Evolutionary conservation across 2,797 vertebrate genomes (phyloP).

Genomic region (Coregonus sp.): DNA sequence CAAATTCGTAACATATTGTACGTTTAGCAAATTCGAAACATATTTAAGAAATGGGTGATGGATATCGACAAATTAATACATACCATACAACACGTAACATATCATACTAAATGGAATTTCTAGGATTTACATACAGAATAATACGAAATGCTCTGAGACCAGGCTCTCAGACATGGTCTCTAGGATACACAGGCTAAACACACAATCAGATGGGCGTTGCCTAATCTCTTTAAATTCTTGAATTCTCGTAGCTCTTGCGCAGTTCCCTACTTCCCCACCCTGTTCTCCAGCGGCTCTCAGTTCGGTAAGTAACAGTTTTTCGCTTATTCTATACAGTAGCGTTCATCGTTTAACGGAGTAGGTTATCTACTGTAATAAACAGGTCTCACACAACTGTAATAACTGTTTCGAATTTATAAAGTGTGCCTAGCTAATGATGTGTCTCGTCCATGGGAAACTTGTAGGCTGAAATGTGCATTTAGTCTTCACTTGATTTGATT

Average conservation of each 20-base stretch:
- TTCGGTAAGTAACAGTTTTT: conserved; percentile 19
- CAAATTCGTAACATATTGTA: too few relatives aligned
- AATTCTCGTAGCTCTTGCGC: conserved; percentile 27
- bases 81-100: too few relatives aligned
- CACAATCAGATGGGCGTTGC: conserved; percentile 55
- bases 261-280: background rate
- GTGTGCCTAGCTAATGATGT: background rate
- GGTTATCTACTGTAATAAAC: background rate
- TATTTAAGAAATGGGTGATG: too few relatives aligned
- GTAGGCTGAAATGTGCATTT: background rate
- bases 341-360: background rate
- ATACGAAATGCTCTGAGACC: too few relatives aligned
- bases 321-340: background rate
- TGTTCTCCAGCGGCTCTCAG: background rate
- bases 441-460: background rate
- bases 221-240: conserved; percentile 53
- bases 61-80: too few relatives aligned
- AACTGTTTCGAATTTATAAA: background rate
- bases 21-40: too few relatives aligned
- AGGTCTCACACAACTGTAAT: background rate
- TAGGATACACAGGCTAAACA: background rate
- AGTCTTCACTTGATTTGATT: too few relatives aligned
- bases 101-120: too few relatives aligned
- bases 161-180: background rate
- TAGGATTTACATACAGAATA: too few relatives aligned